A percentile compares a stretch with the other conserved stretches of the same genome.
phyloP scores from a whole-genome alignment of 2,797 vertebrate genomes.

The Otus scops region DNA sequence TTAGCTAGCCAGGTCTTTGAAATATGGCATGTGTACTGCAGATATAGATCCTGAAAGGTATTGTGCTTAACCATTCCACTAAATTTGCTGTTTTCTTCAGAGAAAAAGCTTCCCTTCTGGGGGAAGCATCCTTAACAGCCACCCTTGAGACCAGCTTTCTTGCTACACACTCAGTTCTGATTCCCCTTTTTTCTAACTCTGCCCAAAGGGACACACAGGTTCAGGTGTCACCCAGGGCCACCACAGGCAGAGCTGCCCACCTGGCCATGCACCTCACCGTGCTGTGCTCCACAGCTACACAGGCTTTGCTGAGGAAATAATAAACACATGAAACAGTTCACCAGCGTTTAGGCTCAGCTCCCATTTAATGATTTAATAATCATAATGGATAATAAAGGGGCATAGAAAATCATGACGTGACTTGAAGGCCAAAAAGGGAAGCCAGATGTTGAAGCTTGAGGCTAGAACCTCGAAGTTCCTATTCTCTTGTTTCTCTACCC shows the following conservation, averaged over 20 bases:
- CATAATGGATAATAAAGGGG: neutral
- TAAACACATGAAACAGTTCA: rapidly evolving
- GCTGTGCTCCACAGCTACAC: neutral
- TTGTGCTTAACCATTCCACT: neutral
- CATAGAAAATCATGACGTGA: neutral
- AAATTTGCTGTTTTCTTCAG: neutral
- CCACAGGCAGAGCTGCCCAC: neutral
- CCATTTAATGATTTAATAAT: neutral
- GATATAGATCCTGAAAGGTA: neutral
- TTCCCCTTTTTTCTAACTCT: neutral
- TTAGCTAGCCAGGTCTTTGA: neutral
- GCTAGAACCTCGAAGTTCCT: neutral
- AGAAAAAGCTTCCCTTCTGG: neutral
- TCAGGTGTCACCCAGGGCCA: neutral
- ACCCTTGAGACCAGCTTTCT: neutral
- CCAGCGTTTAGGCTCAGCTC: neutral
- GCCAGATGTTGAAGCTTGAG: neutral
- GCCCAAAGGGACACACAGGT: neutral
- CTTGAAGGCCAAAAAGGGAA: slow-evolving; percentile 3
- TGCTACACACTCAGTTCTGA: neutral
- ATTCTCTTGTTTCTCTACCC: neutral
- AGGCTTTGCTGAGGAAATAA: neutral
- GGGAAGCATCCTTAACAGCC: neutral
- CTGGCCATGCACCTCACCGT: rapidly evolving
- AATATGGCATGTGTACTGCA: neutral